Evolutionary conservation across 2,888 invertebrate species (phyloP), one percentile per base, ranked within the genome.

Genomic region (Spialia ferax): DNA sequence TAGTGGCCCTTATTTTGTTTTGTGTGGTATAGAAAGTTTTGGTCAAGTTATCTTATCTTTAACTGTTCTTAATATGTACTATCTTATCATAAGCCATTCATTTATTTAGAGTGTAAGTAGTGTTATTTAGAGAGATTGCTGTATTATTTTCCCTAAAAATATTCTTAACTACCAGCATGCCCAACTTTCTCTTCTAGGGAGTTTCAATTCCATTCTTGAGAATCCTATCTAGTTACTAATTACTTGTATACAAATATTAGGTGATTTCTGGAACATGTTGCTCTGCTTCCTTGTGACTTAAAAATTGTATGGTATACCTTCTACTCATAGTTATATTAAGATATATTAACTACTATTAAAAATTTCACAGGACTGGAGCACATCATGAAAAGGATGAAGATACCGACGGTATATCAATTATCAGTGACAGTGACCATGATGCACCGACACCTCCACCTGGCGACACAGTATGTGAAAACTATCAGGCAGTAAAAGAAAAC

Each of bases 381-480:
- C 82, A 83, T 66, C 72, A 76, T 68, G 93, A 94, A 57, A 92
- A 88, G 77, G 94, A 94, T 81, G 92, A 92, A 72, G 94, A 94
- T 71, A 94, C 94, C 29, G 94, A 94, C 81, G 94, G 94, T 1
- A 93, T 94, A 79, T 94, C 94, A 50, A 88, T 94, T 63, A 94
- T 94, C 61, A 94, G 88, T 71, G 94, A 94, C 74, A 93, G 93
- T 76, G 94, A 94, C 61, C 85, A 86, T 55, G 93, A 93, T 71
- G 81, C 82, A 65, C 69, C 77, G 10, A 81, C 81, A 68, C 71
- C 77, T 10, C 67, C 79, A 63, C 81, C 82, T n/a, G 83, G 81
- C 75, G 86, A 88, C 67, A 68, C 80, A 13, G 77, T 72, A 67
- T 81, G 77, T 73, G 80, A 85, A 55, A 78, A 77, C 65, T 75